These are phyloP conservation scores for Formicarius rufipectus DNA, from an alignment of 2,113 vertebrate genomes.

Conservation along the genomic window DNA sequence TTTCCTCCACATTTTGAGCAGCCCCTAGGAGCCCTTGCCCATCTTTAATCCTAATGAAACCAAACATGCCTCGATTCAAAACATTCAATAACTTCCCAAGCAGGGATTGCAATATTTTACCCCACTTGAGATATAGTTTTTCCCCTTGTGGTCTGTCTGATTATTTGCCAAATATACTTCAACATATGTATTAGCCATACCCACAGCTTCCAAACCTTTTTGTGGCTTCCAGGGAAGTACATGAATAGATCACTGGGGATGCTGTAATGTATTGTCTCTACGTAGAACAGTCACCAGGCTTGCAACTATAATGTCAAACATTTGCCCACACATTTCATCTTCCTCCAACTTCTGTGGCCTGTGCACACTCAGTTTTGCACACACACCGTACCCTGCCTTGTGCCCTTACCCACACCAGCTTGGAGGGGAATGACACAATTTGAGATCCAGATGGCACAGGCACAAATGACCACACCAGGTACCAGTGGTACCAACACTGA, in stretches of 20 bases:
- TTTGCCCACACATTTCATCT: fast-evolving
- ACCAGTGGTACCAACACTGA: background rate
- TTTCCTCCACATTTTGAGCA: background rate
- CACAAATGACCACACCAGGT: background rate
- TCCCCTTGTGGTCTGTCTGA: slow-evolving; percentile 37
- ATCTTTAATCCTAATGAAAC: background rate
- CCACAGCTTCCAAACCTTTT: slow-evolving; percentile 46
- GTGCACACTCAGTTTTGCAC: background rate
- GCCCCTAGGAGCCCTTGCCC: background rate
- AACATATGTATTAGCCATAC: slow-evolving; percentile 2
- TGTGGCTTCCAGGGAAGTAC: slow-evolving; percentile 30
- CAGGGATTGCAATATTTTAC: background rate
- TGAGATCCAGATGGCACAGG: background rate
- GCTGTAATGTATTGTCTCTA: background rate
- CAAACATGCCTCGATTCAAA: background rate
- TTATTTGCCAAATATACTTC: slow-evolving; percentile 45
- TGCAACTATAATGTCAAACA: background rate
- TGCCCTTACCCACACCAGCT: fast-evolving
- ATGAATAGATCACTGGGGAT: background rate
- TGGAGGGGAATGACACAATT: background rate
- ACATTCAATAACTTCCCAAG: slow-evolving; percentile 5
- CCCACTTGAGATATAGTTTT: background rate
- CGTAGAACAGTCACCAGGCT: background rate
- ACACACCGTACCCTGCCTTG: background rate
- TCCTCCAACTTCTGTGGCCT: background rate